Evolutionary conservation across 2,888 invertebrate genomes (phyloP), one percentile per base, ranked within the genome.

Genomic region (Cephus nigrinus): DNA sequence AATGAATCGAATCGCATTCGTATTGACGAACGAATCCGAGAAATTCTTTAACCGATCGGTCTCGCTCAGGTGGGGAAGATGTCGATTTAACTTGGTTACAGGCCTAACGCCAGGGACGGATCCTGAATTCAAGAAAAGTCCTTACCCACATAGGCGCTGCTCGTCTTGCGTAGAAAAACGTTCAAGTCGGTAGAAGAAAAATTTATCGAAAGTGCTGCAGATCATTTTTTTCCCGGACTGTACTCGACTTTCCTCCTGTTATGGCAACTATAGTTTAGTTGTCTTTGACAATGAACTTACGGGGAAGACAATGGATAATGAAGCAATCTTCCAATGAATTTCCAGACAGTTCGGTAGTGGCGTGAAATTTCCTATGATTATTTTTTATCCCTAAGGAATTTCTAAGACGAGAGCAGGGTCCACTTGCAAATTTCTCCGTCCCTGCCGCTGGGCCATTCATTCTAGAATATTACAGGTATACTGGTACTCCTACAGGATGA

Each of bases 1-100:
- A 84, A 81, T 79, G 82, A 80, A 80, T 85, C 76, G 80, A 75
- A 75, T 71, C 78, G 74, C 72, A 75, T 79, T 84, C 81, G 79
- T 83, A 81, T 82, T 84, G 84, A 83, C 85, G 82, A 86, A 84
- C 77, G 83, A 87, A 84, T 82, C 82, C 78, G 79, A 84, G 82
- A 84, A 84, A 86, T 85, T 83, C 84, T 84, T 85, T 83, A 82
- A 32, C 77, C 83, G 83, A 86, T 87, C 84, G 78, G 86, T 84
- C 81, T 82, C 86, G 86, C 82, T 86, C 83, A 83, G 84, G 82
- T 85, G 85, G 77, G 12, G 55, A 72, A 33, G 71, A 71, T 33
- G 71, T 71, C 71, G 71, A 71, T 71, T 71, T 71, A 71, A 71
- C 71, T 71, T 71, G 33, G 33, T 33, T 33, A 33, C 23, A 55